phyloP scores from a whole-genome alignment of 2,888 invertebrate species.

The Cenopis cana region DNA sequence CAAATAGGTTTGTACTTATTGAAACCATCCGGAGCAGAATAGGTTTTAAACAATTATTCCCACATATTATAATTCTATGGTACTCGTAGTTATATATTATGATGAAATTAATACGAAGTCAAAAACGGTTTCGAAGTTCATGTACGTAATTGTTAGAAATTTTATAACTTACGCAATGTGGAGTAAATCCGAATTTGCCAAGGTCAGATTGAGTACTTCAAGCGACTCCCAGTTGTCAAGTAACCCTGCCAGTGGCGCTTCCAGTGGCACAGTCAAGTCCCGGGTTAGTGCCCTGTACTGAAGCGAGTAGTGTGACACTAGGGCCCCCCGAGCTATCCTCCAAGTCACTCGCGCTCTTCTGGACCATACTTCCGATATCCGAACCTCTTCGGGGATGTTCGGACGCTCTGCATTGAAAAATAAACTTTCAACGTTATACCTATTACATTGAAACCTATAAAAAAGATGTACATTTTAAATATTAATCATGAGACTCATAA shows the following conservation, averaged over 20 bases:
- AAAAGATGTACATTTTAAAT: neutral
- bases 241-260: conserved; percentile 70
- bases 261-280: conserved; percentile 68
- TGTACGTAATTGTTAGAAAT: too few species aligned
- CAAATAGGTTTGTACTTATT: too few species aligned
- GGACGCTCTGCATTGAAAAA: conserved; percentile 66
- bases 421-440: neutral
- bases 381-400: conserved; percentile 75
- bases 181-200: conserved; percentile 76
- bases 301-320: conserved; percentile 76
- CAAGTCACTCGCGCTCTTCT: conserved; percentile 77
- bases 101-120: too few species aligned
- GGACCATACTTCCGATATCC: conserved; percentile 80
- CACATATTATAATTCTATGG: too few species aligned
- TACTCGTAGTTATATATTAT: too few species aligned
- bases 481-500: neutral
- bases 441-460: too few species aligned
- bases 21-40: too few species aligned
- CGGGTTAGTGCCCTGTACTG: conserved; percentile 73
- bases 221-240: conserved; percentile 75
- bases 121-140: too few species aligned
- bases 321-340: conserved; percentile 72
- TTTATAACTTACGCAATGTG: conserved; percentile 74
- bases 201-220: conserved; percentile 75
- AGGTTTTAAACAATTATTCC: too few species aligned